These are phyloP conservation scores for Archocentrus centrarchus DNA, from an alignment of 2,113 vertebrate genomes.

Conservation along the genomic window DNA sequence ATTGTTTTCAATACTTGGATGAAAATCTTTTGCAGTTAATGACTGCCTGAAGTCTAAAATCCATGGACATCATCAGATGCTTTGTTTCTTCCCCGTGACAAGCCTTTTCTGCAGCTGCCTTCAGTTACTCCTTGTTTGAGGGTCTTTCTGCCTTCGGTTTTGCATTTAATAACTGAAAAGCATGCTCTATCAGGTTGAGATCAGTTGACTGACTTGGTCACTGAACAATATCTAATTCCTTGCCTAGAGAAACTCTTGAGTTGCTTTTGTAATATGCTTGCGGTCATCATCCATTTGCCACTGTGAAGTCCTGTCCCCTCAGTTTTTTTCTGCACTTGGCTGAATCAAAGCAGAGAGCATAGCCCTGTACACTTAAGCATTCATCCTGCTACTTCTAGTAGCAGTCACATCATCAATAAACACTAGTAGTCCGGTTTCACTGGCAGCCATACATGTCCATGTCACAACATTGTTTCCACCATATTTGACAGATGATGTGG, in stretches of 20 bases:
- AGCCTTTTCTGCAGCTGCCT: not conserved
- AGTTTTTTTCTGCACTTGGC: not conserved
- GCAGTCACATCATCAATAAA: constrained; percentile 3
- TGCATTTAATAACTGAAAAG: not conserved
- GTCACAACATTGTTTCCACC: not conserved
- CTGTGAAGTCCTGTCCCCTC: not conserved
- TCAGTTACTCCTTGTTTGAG: not conserved
- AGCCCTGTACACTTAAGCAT: not conserved
- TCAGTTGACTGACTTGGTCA: constrained; percentile 7
- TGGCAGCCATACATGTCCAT: not conserved
- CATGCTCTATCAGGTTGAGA: not conserved
- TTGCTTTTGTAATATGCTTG: not conserved
- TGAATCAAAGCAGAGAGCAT: not conserved
- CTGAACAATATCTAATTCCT: constrained; percentile 2
- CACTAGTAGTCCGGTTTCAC: not conserved
- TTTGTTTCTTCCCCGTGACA: not conserved
- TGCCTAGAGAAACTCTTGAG: not conserved
- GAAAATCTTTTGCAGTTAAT: not conserved
- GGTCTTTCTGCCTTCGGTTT: not conserved
- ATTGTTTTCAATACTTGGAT: not conserved
- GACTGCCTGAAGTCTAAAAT: not conserved
- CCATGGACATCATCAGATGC: not conserved
- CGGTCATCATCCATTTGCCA: not conserved
- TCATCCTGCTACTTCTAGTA: not conserved
- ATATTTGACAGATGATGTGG: not conserved